Evolutionary conservation across 2,888 invertebrate species (phyloP).

Genomic region (Aphrophora alni): DNA sequence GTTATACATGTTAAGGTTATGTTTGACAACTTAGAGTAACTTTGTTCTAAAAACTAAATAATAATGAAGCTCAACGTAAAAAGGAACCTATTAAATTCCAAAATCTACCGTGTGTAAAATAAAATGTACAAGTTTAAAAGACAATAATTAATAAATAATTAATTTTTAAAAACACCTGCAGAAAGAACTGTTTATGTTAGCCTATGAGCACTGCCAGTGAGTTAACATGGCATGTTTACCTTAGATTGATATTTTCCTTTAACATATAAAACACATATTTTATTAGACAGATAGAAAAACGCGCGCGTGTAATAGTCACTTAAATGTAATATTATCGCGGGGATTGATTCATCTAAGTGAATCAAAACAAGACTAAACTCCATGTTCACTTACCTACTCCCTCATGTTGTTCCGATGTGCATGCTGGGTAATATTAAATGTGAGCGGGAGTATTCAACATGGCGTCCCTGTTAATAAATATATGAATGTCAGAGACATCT

Average conservation of each 20-base stretch:
- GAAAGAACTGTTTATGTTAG: neutral
- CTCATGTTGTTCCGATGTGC: conserved; percentile 51
- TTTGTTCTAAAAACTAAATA: neutral
- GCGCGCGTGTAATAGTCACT: conserved; percentile 34
- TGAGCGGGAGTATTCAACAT: conserved; percentile 41
- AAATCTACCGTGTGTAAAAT: neutral
- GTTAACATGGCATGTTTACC: conserved; percentile 24
- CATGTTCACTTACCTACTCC: conserved; percentile 51
- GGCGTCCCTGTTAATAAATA: neutral
- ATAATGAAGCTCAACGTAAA: neutral
- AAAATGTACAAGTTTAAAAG: neutral
- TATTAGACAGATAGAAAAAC: conserved; percentile 32
- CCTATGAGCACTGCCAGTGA: conserved; percentile 12
- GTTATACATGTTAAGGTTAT: conserved; percentile 2
- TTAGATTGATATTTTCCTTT: conserved; percentile 40
- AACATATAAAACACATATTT: conserved; percentile 34
- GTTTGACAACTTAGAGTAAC: neutral
- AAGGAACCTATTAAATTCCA: neutral
- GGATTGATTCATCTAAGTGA: conserved; percentile 47
- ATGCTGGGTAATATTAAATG: conserved; percentile 45
- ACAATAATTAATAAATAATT: neutral
- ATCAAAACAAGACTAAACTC: conserved; percentile 50
- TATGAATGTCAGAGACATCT: neutral
- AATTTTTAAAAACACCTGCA: neutral
- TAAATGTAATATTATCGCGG: conserved; percentile 39